phyloP scores from a whole-genome alignment of 2,888 invertebrate species.

The Amphipyra berbera region DNA sequence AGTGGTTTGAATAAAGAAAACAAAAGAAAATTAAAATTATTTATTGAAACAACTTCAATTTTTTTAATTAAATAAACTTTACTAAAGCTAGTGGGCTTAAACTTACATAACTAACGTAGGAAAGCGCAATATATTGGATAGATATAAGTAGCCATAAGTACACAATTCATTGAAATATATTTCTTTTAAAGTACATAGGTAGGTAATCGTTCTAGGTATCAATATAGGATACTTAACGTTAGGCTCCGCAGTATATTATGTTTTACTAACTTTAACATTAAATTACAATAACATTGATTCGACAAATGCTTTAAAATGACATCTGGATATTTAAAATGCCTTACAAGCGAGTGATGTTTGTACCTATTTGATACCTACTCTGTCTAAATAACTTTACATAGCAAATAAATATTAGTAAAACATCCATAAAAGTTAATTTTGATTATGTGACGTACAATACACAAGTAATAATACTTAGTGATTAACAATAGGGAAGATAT shows the following conservation, averaged over 20 bases:
- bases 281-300: constrained; percentile 74
- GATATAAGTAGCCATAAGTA: constrained; percentile 84
- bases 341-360: constrained; percentile 74
- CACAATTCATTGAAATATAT: constrained; percentile 67
- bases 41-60: constrained; percentile 89
- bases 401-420: constrained; percentile 70
- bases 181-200: constrained; percentile 61
- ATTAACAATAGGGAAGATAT: constrained; percentile 75
- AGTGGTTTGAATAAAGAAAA: constrained; percentile 54
- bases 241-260: constrained; percentile 76
- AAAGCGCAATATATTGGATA: constrained; percentile 82
- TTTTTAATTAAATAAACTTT: constrained; percentile 83
- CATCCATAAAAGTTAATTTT: constrained; percentile 55
- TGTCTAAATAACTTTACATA: constrained; percentile 69
- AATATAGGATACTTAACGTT: constrained; percentile 80
- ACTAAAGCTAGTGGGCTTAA: constrained; percentile 85
- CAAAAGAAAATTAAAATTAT: constrained; percentile 85
- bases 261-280: constrained; percentile 73
- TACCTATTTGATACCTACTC: constrained; percentile 85
- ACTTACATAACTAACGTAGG: constrained; percentile 80
- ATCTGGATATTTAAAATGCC: constrained; percentile 73
- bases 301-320: constrained; percentile 81
- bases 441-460: constrained; percentile 63
- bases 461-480: constrained; percentile 62
- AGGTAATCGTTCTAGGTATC: constrained; percentile 79